Base-by-base conservation (phyloP, 2,888 invertebrate species). In the Atethmia centrago region DNA sequence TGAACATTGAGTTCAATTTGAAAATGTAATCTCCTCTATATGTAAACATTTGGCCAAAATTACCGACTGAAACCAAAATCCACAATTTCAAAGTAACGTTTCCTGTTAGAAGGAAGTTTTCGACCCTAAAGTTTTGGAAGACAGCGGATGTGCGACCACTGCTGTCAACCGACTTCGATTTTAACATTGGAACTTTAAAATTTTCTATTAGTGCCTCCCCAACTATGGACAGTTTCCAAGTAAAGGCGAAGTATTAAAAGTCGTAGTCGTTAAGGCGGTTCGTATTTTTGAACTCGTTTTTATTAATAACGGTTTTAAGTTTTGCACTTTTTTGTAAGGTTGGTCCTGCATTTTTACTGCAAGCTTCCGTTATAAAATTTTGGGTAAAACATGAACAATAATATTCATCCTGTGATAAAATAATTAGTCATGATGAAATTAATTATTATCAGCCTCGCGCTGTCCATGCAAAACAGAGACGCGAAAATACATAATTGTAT, bases 141-240 rank as follows among this genome's bases (percentile, higher is more conserved):
- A 81, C 79, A 82, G 74, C 84, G 85, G 77, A 84, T 80, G 82
- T 79, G 76, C 80, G 83, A 81, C 80, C 83, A 74, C 87, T 71
- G 84, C 87, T 81, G 87, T 85, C 80, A 81, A 79, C 80, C 61
- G 75, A 86, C 85, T 86, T 87, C 80, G 85, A 85, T 86, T 88
- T 87, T 84, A 88, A 85, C 82, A 85, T 85, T 80, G 72, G 72
- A 88, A 88, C 84, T 88, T 88, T 75, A 73, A 77, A 76, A 86
- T 87, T 87, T 85, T 85, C 85, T 85, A 81, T 85, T 85, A 83
- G 77, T 81, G 64, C 47, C n/a, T 79, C 61, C 58, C 36, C 61
- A 58, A 83, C 74, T 72, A 82, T 86, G 79, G 64, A 79, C 65
- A 55, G 62, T 66, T 72, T 86, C 77, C 74, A 87, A 87, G 69